Evolutionary conservation across 2,113 vertebrate species (phyloP), one percentile per base, ranked within the genome.

Genomic region (Panurus biarmicus): DNA sequence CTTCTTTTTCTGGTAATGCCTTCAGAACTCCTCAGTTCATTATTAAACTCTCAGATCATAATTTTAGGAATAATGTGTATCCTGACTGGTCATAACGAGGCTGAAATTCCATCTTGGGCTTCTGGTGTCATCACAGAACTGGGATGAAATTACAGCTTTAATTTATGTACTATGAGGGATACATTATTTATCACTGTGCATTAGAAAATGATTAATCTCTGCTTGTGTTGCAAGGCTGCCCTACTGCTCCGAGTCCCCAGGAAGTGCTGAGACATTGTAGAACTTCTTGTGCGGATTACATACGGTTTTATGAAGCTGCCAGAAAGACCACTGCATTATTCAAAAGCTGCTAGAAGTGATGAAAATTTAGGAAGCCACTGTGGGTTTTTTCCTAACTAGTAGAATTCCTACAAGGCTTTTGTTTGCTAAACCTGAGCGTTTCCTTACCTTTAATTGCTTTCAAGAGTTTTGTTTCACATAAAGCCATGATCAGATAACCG

Each of bases 61-160:
- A 95, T 84, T 35, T 73, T 70, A 83, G 77, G 60, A 95, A 95
- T 95, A 96, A 86, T 73, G n/a, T 0, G 2, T 74, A 85, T 89
- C 50, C 69, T 93, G 85, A 97, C 73, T 94, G 80, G 92, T 95
- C 94, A 83, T 93, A 90, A 95, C n/a, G 35, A 96, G 96, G 65
- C 81, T 97, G 97, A 97, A 97, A 98, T 97, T 97, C 95, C 96
- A 98, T 96, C 97, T 96, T 87, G 69, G 84, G 95, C 76, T 92
- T 95, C 84, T 87, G 71, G 78, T 98, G 96, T 97, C 97, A 96
- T 97, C 86, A 84, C 85, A 97, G 94, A 94, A 96, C 85, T 6
- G 28, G 86, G 95, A 96, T 97, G 96, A 92, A 97, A 97, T 98
- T 97, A 96, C 95, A 98, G 90, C 87, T 96, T 94, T 96, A 96